Base-by-base conservation (phyloP, 2,797 vertebrate genomes). In the Rhadinocentrus ornatus region DNA sequence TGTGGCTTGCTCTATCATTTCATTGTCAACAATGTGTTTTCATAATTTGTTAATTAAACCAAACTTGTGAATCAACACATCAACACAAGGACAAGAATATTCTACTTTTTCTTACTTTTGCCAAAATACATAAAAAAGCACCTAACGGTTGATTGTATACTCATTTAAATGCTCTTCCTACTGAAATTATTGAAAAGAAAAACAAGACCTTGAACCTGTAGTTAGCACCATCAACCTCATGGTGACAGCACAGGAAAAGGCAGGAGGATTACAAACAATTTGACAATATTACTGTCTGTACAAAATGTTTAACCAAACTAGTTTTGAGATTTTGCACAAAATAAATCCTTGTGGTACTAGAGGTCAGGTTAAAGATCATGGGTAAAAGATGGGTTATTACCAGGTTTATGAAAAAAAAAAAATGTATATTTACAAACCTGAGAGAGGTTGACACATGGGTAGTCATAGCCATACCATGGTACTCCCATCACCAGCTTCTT, bases 391-490 rank as follows among this genome's bases (percentile, higher is more conserved):
- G 8, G 3, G 9, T 12, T 26, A 6, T 15, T 15, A 50, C 4
- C 6, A 22, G 48, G 9, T 50, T 12, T 12, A 24, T 46, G 20
- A 8, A 20, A 20, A n/a, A 46, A 46, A 15, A 44, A 44, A 8
- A 53, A 6, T 13, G 5, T 4, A 24, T 26, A 13, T 31, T 18
- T 34, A 73, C 53, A 90, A 87, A 98, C 98, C 94, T 90, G 68
- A 44, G 96, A 93, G 1, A 99, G 75, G 63, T 94, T 91, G 69
- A 96, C 83, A 77, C 98, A 99, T 26, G 86, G 71, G 65, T 99
- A 99, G 90, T 99, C 97, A 77, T 99, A 99, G 61, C 98, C 97
- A 22, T 99, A 99, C 98, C 98, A 99, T 0, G 98, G 97, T 48
- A 99, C 85, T 3, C 98, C 98, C 97, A 99, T 98, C 73, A 99